Percentiles rank a stretch among this genome's conserved stretches.
Evolutionary conservation across 2,888 invertebrate genomes (phyloP).

Genomic region (Pharmacophagus antenor): DNA sequence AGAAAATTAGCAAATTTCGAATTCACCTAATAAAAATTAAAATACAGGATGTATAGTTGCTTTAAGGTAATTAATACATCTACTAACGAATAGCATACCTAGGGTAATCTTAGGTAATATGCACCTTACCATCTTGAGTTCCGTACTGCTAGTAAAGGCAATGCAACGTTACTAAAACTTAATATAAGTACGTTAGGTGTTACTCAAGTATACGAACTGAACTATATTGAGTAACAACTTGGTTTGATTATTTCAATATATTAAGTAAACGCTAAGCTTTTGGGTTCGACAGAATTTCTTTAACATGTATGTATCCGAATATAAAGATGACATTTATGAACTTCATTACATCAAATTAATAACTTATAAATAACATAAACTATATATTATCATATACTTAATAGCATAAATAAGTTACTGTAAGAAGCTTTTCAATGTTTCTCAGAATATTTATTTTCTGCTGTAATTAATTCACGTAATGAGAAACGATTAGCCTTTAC

Average conservation of each 20-base stretch:
- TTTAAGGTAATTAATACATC: constrained; percentile 19
- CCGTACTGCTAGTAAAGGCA: background rate
- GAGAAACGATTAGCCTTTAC: too few relatives aligned
- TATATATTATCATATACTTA: too few relatives aligned
- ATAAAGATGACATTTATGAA: background rate
- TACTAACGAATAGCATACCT: constrained; percentile 9
- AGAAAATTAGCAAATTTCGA: constrained; percentile 6
- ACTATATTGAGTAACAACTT: constrained; percentile 8
- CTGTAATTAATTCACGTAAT: too few relatives aligned
- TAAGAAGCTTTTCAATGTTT: too few relatives aligned
- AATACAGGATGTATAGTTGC: constrained; percentile 26
- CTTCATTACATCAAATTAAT: too few relatives aligned
- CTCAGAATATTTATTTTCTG: too few relatives aligned
- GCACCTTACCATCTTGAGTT: constrained; percentile 20
- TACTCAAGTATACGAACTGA: constrained; percentile 1
- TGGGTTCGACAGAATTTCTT: background rate
- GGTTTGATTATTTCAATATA: constrained; percentile 12
- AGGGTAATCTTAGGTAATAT: constrained; percentile 18
- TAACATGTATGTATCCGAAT: background rate
- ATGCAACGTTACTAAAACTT: background rate
- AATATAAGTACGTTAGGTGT: background rate
- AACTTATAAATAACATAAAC: too few relatives aligned
- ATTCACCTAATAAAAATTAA: constrained; percentile 11
- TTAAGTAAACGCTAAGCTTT: constrained; percentile 23
- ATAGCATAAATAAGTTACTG: too few relatives aligned